A percentile compares a stretch with the other conserved stretches of the same genome.
phyloP scores from a whole-genome alignment of 2,113 vertebrate species.

The Chaetodon auriga region DNA sequence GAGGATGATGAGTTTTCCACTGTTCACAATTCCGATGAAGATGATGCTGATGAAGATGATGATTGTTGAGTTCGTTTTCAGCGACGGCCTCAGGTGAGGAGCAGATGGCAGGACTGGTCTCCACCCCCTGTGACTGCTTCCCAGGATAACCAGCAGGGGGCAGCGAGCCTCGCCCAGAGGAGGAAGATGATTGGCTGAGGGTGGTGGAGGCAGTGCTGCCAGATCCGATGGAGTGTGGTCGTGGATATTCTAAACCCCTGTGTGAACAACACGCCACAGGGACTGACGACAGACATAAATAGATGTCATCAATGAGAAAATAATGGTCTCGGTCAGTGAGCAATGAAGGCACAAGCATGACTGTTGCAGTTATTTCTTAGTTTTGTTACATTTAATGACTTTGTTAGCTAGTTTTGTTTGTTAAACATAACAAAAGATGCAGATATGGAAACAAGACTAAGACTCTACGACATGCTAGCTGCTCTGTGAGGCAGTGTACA shows the following conservation, averaged over 20 bases:
- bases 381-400: constrained; percentile 1
- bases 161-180: constrained; percentile 83
- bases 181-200: constrained; percentile 84
- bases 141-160: constrained; percentile 74
- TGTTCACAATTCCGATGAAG: constrained; percentile 61
- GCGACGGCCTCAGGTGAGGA: constrained; percentile 62
- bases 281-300: constrained; percentile 78
- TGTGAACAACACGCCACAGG: constrained; percentile 81
- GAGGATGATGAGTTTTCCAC: constrained; percentile 61
- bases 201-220: constrained; percentile 84
- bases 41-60: constrained; percentile 63
- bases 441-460: neutral
- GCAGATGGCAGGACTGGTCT: constrained; percentile 34
- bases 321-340: constrained; percentile 21
- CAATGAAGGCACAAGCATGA: constrained; percentile 35
- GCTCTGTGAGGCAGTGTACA: neutral
- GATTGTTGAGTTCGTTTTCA: constrained; percentile 78
- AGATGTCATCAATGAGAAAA: constrained; percentile 51
- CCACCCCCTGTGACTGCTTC: constrained; percentile 50
- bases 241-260: constrained; percentile 75
- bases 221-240: constrained; percentile 83
- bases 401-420: neutral
- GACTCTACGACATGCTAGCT: neutral
- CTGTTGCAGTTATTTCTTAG: neutral
- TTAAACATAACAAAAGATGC: neutral